These are phyloP conservation scores for Luidia sarsii DNA, from an alignment of 53 echinoderm and acorn worm genomes.

Conservation along the genomic window DNA sequence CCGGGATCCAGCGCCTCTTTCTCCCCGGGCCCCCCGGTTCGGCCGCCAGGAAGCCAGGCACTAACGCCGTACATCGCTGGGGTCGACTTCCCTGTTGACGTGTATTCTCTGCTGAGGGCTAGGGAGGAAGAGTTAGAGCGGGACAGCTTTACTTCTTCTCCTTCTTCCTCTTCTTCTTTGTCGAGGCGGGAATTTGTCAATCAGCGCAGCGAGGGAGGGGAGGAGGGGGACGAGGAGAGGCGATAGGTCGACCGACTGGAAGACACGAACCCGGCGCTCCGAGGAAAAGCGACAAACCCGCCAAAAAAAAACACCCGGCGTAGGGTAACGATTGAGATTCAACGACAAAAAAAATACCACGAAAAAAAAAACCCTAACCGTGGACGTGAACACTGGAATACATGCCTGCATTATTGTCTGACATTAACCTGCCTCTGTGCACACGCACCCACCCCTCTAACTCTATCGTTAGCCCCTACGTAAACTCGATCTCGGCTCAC, in stretches of 20 bases:
- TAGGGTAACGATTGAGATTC: constrained; percentile 15
- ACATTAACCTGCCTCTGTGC: constrained; percentile 23
- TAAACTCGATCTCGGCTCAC: too few relatives aligned
- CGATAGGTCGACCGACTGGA: constrained; percentile 37
- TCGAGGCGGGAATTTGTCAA: constrained; percentile 50
- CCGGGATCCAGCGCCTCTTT: too few relatives aligned
- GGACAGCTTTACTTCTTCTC: too few relatives aligned
- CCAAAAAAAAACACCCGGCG: not conserved
- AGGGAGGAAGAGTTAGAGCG: too few relatives aligned
- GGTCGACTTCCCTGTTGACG: constrained; percentile 32
- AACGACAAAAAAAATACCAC: constrained; percentile 14
- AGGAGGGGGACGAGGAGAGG: constrained; percentile 46
- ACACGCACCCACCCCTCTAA: too few relatives aligned
- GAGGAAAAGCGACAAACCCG: not conserved
- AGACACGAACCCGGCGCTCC: not conserved
- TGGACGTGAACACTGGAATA: not conserved
- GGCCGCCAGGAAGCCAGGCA: constrained; percentile 37
- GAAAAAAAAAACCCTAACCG: not conserved
- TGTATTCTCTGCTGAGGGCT: constrained; percentile 18
- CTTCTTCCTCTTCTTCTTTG: too few relatives aligned
- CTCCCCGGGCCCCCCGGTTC: not conserved
- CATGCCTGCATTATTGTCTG: not conserved
- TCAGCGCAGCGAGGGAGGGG: constrained; percentile 33
- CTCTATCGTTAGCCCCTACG: too few relatives aligned
- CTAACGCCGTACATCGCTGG: constrained; percentile 20